A percentile compares a stretch with the other conserved stretches of the same genome.
Evolutionary conservation across 2,888 invertebrate species (phyloP).

Genomic region (Schrankia costaestrigalis): DNA sequence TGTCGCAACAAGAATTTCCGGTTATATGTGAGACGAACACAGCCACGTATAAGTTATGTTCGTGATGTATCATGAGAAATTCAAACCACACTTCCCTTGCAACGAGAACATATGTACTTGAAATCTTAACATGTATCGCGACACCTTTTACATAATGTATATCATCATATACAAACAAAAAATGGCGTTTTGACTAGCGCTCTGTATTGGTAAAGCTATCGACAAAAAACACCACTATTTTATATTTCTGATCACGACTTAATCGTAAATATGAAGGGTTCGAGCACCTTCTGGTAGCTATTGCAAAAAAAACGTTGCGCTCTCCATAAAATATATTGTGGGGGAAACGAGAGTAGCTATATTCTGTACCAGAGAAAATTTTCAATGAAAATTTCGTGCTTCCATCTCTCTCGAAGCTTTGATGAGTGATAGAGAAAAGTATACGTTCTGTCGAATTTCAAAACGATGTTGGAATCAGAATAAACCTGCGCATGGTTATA

Average conservation of each 20-base stretch:
- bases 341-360: conserved; percentile 33
- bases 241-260: conserved; percentile 79
- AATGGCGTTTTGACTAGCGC: conserved; percentile 31
- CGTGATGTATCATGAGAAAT: conserved; percentile 7
- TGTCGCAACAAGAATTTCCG: not conserved
- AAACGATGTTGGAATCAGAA: conserved; percentile 9
- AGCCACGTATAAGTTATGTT: conserved; percentile 1
- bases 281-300: conserved; percentile 77
- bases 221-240: conserved; percentile 70
- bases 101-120: conserved; percentile 10
- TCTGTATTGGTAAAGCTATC: conserved; percentile 60
- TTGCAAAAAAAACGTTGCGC: conserved; percentile 76
- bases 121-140: conserved; percentile 7
- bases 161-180: conserved; percentile 22
- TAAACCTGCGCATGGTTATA: conserved; percentile 44
- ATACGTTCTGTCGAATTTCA: not conserved
- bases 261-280: conserved; percentile 80
- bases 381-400: conserved; percentile 18
- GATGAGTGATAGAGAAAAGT: conserved; percentile 19
- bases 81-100: conserved; percentile 6
- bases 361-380: conserved; percentile 18
- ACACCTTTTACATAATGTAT: conserved; percentile 30
- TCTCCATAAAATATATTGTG: conserved; percentile 78
- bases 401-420: conserved; percentile 20
- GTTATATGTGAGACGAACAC: not conserved